Base-by-base conservation (phyloP, 1,140 invertebrate genomes). In the Diplogasteroides magnus region DNA sequence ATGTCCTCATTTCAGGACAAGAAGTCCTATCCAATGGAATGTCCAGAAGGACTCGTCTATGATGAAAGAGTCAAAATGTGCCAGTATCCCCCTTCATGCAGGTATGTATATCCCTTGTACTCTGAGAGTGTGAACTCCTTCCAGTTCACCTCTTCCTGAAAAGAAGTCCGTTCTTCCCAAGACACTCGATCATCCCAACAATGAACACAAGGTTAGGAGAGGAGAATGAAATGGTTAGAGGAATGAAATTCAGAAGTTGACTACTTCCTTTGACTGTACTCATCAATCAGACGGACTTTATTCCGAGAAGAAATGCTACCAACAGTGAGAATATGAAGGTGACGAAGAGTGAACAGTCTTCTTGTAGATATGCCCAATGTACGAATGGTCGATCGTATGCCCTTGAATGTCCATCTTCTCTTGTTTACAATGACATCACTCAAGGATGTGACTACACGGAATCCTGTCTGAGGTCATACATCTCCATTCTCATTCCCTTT, bases 31-130 rank as follows among this genome's bases (percentile, higher is more conserved):
- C 14, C 3, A 55, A 23, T 37, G 2, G 29, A 65, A 3, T 65
- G 64, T 37, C 31, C 14, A 15, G 31, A 2, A 14, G 64, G 64
- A 2, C 64, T 65, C n/a, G n/a, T 23, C 31, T 65, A 37, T 26
- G 64, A 65, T 28, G 29, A 3, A 31, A n/a, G 64, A n/a, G 64
- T 65, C 48, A 25, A 55, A 23, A 37, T 48, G 31, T 65, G 64
- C 25, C 31, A 65, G n/a, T 65, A 48, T 37, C 64, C 64, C 32
- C 11, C n/a, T 23, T 28, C 64, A 13, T 65, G 64, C 32, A 26
- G 28, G 28, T 19, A 31, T 28, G 61, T 19, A 25, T 2, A 15
- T 6, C 2, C 61, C 25, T 19, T 19, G 11, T 23, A n/a, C 59
- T 6, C 59, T 25, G 11, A 60, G 59, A 25, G 11, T 27, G 6